These are phyloP conservation scores for Athalia cordata DNA, from an alignment of 2,888 invertebrate genomes.

Conservation along the genomic window DNA sequence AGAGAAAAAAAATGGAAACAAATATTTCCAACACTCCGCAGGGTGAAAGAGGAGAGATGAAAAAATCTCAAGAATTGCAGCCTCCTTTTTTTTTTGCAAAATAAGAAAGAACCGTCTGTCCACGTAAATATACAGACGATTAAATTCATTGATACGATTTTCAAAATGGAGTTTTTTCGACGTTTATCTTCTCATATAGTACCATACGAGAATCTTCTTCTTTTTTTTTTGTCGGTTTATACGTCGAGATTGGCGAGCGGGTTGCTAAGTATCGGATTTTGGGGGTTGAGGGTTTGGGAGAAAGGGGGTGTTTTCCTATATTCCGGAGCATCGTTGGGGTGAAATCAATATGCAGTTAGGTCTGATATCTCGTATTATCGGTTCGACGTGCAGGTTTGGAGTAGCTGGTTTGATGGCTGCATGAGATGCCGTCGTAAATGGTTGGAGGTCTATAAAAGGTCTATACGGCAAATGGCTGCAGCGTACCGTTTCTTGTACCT, in stretches of 20 bases:
- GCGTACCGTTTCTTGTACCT: neutral
- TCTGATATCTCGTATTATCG: conserved; percentile 56
- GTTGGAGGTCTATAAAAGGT: conserved; percentile 53
- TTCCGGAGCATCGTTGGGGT: neutral
- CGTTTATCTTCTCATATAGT: no score
- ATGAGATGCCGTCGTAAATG: conserved; percentile 51
- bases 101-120: no score
- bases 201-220: no score
- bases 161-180: no score
- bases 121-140: no score
- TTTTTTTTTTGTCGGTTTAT: no score
- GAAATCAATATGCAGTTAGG: conserved; percentile 57
- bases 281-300: no score
- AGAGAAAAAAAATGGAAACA: conserved; percentile 28
- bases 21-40: conserved; percentile 10
- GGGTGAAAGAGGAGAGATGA: neutral
- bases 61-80: neutral
- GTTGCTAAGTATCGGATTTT: no score
- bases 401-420: conserved; percentile 47
- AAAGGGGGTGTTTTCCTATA: neutral
- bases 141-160: no score
- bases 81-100: neutral
- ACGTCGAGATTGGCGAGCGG: no score
- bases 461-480: conserved; percentile 49
- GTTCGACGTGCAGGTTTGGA: conserved; percentile 48